Percentiles rank a stretch among this genome's conserved stretches.
Conservation (phyloP, 2,797 vertebrate genomes). For the Cryptoblepharus egeriae region DNA sequence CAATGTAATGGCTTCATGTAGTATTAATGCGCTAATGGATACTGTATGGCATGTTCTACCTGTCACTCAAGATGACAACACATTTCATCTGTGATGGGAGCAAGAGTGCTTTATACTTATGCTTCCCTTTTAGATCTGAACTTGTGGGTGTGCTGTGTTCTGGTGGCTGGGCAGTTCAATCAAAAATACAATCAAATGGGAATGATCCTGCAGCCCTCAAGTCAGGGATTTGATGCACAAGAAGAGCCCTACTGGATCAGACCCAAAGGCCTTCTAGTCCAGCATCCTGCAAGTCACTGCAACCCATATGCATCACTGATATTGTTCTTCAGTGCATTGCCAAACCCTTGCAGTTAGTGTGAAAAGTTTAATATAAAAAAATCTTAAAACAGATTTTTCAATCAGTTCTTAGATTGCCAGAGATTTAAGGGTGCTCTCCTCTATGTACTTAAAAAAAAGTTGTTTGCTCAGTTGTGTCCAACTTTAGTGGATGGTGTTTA, state of each 20-base stretch:
- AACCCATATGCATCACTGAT: too few species aligned
- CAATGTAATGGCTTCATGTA: slow-evolving; percentile 58
- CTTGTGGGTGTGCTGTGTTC: slow-evolving; percentile 18
- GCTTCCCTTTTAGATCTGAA: slow-evolving; percentile 35
- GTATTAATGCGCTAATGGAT: slow-evolving; percentile 73
- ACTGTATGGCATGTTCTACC: slow-evolving; percentile 36
- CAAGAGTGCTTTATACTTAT: slow-evolving; percentile 39
- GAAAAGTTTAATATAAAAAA: not conserved
- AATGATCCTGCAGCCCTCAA: slow-evolving; percentile 6
- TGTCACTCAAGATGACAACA: slow-evolving; percentile 65
- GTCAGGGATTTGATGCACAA: not conserved
- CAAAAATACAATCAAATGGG: slow-evolving; percentile 31
- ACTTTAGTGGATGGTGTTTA: too few species aligned
- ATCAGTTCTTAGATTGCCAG: not conserved
- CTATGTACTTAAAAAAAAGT: too few species aligned
- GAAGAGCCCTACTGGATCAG: too few species aligned
- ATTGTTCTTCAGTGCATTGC: too few species aligned
- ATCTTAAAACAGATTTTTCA: not conserved
- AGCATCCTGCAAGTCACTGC: too few species aligned
- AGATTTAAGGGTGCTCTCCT: not conserved
- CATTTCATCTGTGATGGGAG: slow-evolving; percentile 58
- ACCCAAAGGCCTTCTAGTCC: too few species aligned
- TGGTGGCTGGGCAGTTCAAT: slow-evolving; percentile 28
- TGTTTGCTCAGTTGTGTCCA: too few species aligned
- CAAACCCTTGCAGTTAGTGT: too few species aligned